A percentile compares a stretch with the other conserved stretches of the same genome.
Evolutionary conservation across 2,113 vertebrate genomes (phyloP).

Genomic region (Scomber scombrus): DNA sequence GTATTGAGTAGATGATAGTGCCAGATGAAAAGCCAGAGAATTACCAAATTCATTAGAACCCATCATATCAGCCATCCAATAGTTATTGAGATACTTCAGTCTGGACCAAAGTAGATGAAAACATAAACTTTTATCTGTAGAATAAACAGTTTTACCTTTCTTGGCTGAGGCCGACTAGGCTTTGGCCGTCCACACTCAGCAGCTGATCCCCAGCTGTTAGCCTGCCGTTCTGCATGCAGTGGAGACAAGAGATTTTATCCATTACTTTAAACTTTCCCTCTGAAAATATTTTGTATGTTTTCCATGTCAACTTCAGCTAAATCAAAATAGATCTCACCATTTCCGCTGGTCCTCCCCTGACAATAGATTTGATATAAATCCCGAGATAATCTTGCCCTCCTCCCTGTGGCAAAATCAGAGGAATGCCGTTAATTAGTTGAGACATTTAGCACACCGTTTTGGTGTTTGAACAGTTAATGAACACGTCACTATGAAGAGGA

Average conservation of each 20-base stretch:
- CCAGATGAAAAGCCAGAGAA: too few relatives aligned
- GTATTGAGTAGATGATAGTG: too few relatives aligned
- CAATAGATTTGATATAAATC: constrained; percentile 95
- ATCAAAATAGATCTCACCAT: constrained; percentile 82
- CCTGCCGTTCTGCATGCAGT: constrained; percentile 86
- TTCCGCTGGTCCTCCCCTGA: constrained; percentile 93
- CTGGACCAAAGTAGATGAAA: too few relatives aligned
- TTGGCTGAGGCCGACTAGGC: constrained; percentile 92
- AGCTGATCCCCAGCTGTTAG: constrained; percentile 93
- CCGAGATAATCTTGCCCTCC: constrained; percentile 91
- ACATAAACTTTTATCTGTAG: background rate
- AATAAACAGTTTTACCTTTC: constrained; percentile 87
- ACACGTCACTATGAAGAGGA: background rate
- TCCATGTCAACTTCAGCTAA: background rate
- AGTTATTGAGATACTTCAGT: too few relatives aligned
- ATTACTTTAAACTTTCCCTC: background rate
- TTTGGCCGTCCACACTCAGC: constrained; percentile 92
- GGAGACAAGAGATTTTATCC: background rate
- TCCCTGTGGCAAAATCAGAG: constrained; percentile 81
- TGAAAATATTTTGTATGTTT: background rate
- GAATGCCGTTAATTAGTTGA: background rate
- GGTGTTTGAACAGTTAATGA: background rate
- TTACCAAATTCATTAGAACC: too few relatives aligned
- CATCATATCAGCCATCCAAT: too few relatives aligned
- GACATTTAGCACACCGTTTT: background rate